Percentiles rank a stretch among this genome's conserved stretches.
phyloP scores from a whole-genome alignment of 2,797 vertebrate species.

The Hirundo rustica region DNA sequence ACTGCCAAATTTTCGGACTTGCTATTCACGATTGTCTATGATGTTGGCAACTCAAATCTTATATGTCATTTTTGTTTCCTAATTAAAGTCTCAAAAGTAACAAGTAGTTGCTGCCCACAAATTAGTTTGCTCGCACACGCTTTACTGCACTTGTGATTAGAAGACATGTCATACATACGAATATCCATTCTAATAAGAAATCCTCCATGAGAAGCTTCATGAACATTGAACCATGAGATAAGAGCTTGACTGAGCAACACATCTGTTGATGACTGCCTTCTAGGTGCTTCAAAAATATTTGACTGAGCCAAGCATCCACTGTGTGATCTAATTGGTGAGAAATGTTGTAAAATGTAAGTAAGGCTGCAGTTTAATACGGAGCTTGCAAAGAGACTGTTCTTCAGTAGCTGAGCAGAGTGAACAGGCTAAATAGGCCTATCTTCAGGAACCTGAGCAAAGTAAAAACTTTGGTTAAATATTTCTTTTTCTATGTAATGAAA shows the following conservation, averaged over 20 bases:
- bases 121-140: not conserved
- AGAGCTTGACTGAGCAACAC: not conserved
- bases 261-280: not conserved
- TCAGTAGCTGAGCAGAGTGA: not conserved
- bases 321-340: not conserved
- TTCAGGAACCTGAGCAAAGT: not conserved
- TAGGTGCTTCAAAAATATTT: not conserved
- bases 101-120: constrained; percentile 20
- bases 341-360: not conserved
- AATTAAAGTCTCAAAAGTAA: constrained; percentile 31
- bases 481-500: not conserved
- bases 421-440: not conserved
- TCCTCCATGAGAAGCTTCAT: not conserved
- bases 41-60: not conserved
- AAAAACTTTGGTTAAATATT: not conserved
- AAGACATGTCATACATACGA: not conserved
- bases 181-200: not conserved
- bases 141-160: constrained; percentile 2
- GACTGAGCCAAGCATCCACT: not conserved
- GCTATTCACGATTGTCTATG: not conserved
- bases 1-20: constrained; percentile 13
- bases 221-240: not conserved
- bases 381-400: not conserved
- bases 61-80: constrained; percentile 15
- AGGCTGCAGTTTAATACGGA: not conserved